These are phyloP conservation scores for Meloidogyne hapla DNA, from an alignment of 1,140 invertebrate species.

Conservation along the genomic window DNA sequence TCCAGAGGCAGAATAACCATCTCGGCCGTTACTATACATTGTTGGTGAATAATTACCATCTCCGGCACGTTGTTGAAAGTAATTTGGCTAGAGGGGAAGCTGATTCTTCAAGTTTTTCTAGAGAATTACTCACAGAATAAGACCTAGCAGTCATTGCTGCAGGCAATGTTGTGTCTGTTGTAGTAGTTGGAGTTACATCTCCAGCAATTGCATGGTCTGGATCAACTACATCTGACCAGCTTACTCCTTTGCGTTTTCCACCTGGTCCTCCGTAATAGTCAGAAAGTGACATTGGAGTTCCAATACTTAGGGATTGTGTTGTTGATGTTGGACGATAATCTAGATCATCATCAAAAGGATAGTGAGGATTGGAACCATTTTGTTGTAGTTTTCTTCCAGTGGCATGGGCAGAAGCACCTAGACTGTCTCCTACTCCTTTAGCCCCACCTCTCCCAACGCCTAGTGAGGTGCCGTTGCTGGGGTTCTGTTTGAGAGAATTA, in stretches of 20 bases:
- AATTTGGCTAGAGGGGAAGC: not conserved
- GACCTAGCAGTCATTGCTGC: not conserved
- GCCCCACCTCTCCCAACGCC: not conserved
- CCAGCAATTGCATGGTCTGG: not conserved
- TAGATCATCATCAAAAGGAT: not conserved
- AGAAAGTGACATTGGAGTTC: not conserved
- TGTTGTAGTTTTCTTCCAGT: not conserved
- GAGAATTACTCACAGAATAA: not conserved
- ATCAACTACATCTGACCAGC: constrained; percentile 48
- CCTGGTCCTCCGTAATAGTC: constrained; percentile 12
- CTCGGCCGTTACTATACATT: not conserved
- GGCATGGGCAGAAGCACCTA: not conserved
- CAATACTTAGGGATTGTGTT: constrained; percentile 4
- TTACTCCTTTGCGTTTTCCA: constrained; percentile 44
- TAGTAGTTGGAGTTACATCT: constrained; percentile 2
- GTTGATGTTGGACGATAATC: constrained; percentile 4
- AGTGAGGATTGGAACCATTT: not conserved
- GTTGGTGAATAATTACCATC: not conserved
- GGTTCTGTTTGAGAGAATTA: not conserved
- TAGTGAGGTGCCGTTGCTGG: not conserved
- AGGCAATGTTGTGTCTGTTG: not conserved
- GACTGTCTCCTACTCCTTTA: not conserved
- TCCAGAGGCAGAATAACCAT: not conserved
- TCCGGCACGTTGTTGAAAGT: not conserved
- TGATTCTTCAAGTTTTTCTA: too few species aligned